Base-by-base conservation (phyloP, 92 coral and sea anemone species). In the Diadumene lineata region DNA sequence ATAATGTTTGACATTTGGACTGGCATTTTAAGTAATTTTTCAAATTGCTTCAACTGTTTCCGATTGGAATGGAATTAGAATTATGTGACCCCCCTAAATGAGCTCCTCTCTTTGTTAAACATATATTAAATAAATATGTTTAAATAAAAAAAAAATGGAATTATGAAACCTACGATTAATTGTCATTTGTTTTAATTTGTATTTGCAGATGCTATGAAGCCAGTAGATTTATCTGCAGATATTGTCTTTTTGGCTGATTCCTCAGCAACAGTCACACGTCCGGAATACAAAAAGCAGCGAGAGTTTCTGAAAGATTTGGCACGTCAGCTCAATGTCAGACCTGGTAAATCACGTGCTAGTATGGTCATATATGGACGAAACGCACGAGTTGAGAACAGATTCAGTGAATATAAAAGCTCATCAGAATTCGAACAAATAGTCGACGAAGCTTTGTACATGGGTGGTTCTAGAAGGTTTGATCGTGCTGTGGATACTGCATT, bases 171-270 rank as follows among this genome's bases (percentile, higher is more conserved):
- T n/a, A n/a, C n/a, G n/a, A n/a, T n/a, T n/a, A n/a, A n/a, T n/a
- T n/a, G n/a, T n/a, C n/a, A n/a, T n/a, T n/a, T n/a, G n/a, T n/a
- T n/a, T n/a, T n/a, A n/a, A 22, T 58, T 24, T 60, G 50, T 57
- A 22, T 9, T 55, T 34, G 31, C 56, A 78, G 82, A 66, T 68
- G 23, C 69, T 7, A 55, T 44, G 65, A 60, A 78, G 17, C 82
- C 82, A 19, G 34, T 78, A 22, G 72, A 68, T 25, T 48, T 86
- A 4, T 51, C 53, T 29, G 65, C 96, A n/a, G 98, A 94, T 31
- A 78, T 94, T 0, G 43, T 91, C 21, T 92, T 94, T 60, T 70
- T 94, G 9, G 67, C 90, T 74, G 98, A 94, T 79, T 88, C 94
- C 0, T 94, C 98, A 17, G 74, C 81, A 31, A 77, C 86, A 48